phyloP scores from a whole-genome alignment of 2,797 vertebrate genomes.

The Poeciliopsis turneri region DNA sequence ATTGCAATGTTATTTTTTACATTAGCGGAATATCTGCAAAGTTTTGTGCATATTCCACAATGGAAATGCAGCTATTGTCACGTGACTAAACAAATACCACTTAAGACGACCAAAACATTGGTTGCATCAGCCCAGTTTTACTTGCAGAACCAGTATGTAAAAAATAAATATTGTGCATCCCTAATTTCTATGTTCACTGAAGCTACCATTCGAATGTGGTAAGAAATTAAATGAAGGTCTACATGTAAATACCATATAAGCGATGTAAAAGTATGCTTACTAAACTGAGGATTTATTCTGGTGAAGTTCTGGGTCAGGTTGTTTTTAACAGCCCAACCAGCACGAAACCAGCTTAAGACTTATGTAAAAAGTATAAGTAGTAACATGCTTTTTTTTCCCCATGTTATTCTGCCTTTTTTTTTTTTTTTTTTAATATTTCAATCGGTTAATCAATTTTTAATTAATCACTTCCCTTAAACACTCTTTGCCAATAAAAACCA shows the following conservation, averaged over 20 bases:
- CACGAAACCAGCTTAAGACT: neutral
- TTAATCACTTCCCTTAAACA: too few species aligned
- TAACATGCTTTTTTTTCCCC: neutral
- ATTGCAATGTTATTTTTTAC: too few species aligned
- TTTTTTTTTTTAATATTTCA: slow-evolving; percentile 33
- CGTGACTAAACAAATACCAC: neutral
- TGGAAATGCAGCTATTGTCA: neutral
- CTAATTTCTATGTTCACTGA: slow-evolving; percentile 11
- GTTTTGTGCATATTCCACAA: too few species aligned
- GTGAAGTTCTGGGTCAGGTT: neutral
- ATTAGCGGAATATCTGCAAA: too few species aligned
- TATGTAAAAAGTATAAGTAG: neutral
- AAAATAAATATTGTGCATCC: neutral
- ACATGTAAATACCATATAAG: slow-evolving; percentile 48
- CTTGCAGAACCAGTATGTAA: neutral
- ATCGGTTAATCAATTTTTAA: too few species aligned
- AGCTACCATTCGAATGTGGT: slow-evolving; percentile 26
- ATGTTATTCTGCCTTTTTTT: slow-evolving; percentile 25
- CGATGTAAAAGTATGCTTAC: neutral
- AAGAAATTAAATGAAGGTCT: slow-evolving; percentile 63
- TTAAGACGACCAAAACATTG: neutral
- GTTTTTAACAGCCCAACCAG: neutral
- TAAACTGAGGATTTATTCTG: neutral
- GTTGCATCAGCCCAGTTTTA: neutral
- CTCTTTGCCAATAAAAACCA: slow-evolving; percentile 49